Evolutionary conservation across 2,113 vertebrate species (phyloP), one percentile per base, ranked within the genome.

Genomic region (Corynorhinus townsendii): DNA sequence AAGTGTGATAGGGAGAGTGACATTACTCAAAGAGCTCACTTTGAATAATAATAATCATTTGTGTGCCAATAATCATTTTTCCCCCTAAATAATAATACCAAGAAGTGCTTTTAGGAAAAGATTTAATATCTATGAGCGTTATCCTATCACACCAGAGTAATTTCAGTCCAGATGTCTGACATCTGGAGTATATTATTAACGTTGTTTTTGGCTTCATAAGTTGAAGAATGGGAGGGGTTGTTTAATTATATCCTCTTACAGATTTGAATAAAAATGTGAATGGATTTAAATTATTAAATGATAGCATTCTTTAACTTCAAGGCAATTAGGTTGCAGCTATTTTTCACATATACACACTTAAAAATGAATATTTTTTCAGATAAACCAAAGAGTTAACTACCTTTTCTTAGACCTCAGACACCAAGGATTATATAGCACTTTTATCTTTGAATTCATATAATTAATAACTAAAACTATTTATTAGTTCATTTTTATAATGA

Each of bases 241-340:
- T 10, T 91, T 89, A 86, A 89, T 93, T 90, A 87, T 86, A 73
- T 75, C 79, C 45, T 90, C 30, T 86, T 93, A 95, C 35, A 52
- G 43, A 95, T 73, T 81, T 90, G 26, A 96, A 82, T 73, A 81
- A 59, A 86, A 91, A 88, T 77, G 90, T 52, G 86, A 92, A 91
- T 89, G 47, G 15, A 75, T 86, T 89, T 89, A 93, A 89, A 77
- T 4, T 69, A 96, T 85, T 77, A 84, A 94, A 72, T 86, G 64
- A 59, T 79, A 83, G 6, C 30, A 89, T 80, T 94, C 85, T 89
- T 94, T 62, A 95, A 80, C 43, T 87, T 95, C 84, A 83, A 92
- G 88, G 33, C 11, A 96, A 89, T 86, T 69, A 82, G 47, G 45
- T 95, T 90, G 12, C 16, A 88, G 81, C 66, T 83, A 80, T 89